Percentiles rank a stretch among this genome's conserved stretches.
Conservation (phyloP, 2,888 invertebrate species). For the Hydropsyche betteni region DNA sequence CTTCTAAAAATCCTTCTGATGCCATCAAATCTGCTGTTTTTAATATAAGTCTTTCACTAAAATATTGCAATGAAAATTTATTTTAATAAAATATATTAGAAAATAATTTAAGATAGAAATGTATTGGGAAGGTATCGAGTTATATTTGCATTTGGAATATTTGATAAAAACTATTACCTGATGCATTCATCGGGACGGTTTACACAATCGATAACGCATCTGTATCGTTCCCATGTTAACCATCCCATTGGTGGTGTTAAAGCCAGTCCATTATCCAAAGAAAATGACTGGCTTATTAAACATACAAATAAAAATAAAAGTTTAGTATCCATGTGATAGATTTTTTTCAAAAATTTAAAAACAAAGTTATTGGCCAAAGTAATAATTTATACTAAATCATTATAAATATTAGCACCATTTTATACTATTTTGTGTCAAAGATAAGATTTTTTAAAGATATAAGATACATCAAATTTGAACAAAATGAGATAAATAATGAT, state of each 20-base stretch:
- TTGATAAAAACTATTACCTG: constrained; percentile 60
- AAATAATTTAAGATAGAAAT: too few relatives aligned
- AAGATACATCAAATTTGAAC: too few relatives aligned
- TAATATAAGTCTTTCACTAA: constrained; percentile 66
- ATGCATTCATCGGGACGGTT: constrained; percentile 73
- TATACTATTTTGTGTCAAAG: too few relatives aligned
- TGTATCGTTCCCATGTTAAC: constrained; percentile 75
- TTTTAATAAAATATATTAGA: not conserved
- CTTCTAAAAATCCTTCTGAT: constrained; percentile 68
- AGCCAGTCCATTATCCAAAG: constrained; percentile 71
- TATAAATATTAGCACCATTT: too few relatives aligned
- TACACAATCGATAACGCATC: constrained; percentile 72
- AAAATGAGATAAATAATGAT: too few relatives aligned
- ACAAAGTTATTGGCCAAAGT: too few relatives aligned
- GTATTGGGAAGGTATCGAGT: too few relatives aligned
- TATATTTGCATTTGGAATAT: not conserved
- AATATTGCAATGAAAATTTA: constrained; percentile 46
- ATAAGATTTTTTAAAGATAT: too few relatives aligned
- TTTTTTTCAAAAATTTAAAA: too few relatives aligned
- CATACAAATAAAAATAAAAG: not conserved
- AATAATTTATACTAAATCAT: too few relatives aligned
- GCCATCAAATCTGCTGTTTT: constrained; percentile 67
- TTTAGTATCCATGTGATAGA: not conserved
- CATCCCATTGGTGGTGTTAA: constrained; percentile 78
- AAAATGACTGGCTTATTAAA: constrained; percentile 42